These are phyloP conservation scores for Platysternon megacephalum DNA, from an alignment of 2,113 vertebrate species.

Conservation along the genomic window DNA sequence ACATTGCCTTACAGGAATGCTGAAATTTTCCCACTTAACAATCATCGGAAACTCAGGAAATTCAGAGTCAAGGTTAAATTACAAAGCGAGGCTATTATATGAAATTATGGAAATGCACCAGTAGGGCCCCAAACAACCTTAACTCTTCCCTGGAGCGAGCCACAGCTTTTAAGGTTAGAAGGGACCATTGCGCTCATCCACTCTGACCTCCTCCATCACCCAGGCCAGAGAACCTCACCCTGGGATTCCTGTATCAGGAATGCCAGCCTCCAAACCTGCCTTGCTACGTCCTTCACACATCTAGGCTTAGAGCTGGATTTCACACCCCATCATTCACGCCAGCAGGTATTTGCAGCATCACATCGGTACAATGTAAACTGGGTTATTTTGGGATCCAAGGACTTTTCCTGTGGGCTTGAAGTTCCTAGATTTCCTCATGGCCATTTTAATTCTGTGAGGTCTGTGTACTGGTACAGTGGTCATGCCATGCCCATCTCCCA, in stretches of 20 bases:
- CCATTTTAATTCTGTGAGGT: too few relatives aligned
- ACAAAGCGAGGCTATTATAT: neutral
- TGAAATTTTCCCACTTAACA: neutral
- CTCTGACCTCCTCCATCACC: neutral
- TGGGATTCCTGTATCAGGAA: neutral
- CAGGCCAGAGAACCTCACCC: neutral
- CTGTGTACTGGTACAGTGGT: too few relatives aligned
- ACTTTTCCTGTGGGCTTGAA: too few relatives aligned
- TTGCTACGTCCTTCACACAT: neutral
- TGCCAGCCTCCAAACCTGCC: neutral
- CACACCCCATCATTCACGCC: neutral
- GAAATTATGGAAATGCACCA: neutral
- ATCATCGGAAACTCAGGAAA: neutral
- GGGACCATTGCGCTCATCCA: neutral
- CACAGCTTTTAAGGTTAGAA: neutral
- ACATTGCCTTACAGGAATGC: neutral
- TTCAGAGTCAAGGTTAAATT: neutral
- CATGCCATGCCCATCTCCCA: too few relatives aligned
- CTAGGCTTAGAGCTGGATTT: neutral
- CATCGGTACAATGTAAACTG: neutral
- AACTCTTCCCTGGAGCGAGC: neutral
- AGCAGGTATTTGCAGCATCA: neutral
- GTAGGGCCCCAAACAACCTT: neutral
- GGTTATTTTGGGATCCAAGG: neutral
- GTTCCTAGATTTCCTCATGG: too few relatives aligned